Percentiles rank a stretch among this genome's conserved stretches.
These are phyloP conservation scores for Bryconaethiops microstoma DNA, from an alignment of 2,797 vertebrate genomes.

Conservation along the genomic window DNA sequence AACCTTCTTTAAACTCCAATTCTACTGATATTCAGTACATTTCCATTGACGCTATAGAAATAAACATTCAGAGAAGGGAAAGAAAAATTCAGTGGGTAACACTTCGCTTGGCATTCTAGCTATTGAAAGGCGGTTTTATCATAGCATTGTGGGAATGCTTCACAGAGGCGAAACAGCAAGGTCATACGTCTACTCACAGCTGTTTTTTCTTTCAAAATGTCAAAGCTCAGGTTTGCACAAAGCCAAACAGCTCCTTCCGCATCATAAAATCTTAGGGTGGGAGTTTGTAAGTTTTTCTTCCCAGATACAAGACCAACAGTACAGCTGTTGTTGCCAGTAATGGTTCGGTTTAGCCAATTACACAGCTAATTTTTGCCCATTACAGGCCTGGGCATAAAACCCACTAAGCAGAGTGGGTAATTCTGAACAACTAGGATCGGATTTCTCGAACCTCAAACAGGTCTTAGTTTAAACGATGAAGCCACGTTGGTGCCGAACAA, in stretches of 20 bases:
- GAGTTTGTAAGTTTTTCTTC: neutral
- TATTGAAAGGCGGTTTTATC: conserved; percentile 43
- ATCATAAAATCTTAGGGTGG: conserved; percentile 5
- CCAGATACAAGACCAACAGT: neutral
- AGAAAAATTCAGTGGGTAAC: neutral
- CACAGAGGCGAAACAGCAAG: conserved; percentile 32
- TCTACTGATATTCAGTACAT: conserved; percentile 9
- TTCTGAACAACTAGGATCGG: neutral
- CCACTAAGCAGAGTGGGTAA: neutral
- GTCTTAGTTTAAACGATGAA: too few relatives aligned
- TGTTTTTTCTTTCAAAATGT: conserved; percentile 44
- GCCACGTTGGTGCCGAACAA: neutral
- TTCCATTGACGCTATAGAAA: conserved; percentile 38
- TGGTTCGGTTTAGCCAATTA: conserved; percentile 2
- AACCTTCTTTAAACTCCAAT: conserved; percentile 25
- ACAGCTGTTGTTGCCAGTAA: neutral
- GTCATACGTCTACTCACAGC: conserved; percentile 30
- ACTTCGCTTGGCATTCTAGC: conserved; percentile 6
- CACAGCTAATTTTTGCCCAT: neutral
- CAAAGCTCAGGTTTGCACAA: conserved; percentile 42
- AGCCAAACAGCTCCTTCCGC: conserved; percentile 18
- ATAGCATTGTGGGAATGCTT: conserved; percentile 12
- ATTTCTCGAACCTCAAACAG: conserved; percentile 1
- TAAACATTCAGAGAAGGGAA: neutral
- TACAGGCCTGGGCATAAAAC: neutral